phyloP scores from a whole-genome alignment of 2,113 vertebrate genomes.

The Aptenodytes patagonicus region DNA sequence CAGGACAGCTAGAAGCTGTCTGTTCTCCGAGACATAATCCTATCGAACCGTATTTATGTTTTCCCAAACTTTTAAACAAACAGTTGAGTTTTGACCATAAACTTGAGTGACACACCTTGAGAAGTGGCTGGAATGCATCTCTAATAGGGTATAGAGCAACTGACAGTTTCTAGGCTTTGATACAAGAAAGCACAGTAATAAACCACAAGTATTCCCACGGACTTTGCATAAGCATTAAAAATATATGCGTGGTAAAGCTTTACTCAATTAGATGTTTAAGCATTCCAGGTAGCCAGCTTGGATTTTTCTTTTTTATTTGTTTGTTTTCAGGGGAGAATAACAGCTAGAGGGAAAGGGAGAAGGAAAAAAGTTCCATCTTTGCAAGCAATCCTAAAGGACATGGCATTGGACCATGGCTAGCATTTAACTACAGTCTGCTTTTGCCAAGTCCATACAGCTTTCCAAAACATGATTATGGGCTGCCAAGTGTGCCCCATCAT shows the following conservation, averaged over 20 bases:
- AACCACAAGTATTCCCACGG: not conserved
- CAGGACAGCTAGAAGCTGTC: not conserved
- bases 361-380: not conserved
- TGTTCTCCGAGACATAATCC: not conserved
- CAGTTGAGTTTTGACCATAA: not conserved
- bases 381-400: not conserved
- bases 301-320: not conserved
- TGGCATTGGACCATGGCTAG: not conserved
- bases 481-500: not conserved
- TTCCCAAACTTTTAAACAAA: not conserved
- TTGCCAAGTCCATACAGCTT: not conserved
- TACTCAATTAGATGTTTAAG: not conserved
- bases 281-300: not conserved
- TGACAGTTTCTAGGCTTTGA: not conserved
- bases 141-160: not conserved
- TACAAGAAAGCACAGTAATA: slow-evolving; percentile 1
- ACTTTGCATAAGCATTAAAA: slow-evolving; percentile 25
- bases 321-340: not conserved
- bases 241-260: not conserved
- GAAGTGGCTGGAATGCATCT: not conserved
- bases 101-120: not conserved
- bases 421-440: not conserved
- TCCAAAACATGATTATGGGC: not conserved
- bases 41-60: not conserved
- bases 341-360: not conserved